Evolutionary conservation across 64 coral and sea anemone species (phyloP).

Genomic region (Astreopora myriophthalma): DNA sequence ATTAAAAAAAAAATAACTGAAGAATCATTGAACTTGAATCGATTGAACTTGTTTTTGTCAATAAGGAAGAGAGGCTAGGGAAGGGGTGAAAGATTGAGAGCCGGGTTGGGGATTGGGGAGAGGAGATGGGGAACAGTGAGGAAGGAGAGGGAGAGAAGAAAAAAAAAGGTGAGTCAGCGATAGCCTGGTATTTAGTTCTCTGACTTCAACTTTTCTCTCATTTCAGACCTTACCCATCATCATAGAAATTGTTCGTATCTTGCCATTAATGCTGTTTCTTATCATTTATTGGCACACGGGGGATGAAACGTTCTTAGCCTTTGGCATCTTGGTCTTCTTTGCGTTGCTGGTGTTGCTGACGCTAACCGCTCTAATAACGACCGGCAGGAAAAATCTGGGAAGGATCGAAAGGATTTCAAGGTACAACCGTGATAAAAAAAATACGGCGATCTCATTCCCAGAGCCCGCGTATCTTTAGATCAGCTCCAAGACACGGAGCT

Average conservation of each 20-base stretch:
- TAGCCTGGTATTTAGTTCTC: not conserved
- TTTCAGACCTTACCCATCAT: slow-evolving; percentile 1
- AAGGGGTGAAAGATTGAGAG: not conserved
- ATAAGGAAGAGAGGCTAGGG: not conserved
- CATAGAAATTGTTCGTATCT: slow-evolving; percentile 4
- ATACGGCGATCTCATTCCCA: not conserved
- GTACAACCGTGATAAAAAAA: not conserved
- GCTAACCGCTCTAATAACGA: not conserved
- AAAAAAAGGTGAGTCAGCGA: not conserved
- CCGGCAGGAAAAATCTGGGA: slow-evolving; percentile 26
- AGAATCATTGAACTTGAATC: too few species aligned
- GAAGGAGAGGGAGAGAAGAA: not conserved
- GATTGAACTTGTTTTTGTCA: too few species aligned
- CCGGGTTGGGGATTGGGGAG: not conserved
- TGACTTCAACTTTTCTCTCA: not conserved
- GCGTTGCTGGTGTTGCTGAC: not conserved
- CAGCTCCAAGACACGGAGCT: too few species aligned
- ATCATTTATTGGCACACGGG: slow-evolving; percentile 1
- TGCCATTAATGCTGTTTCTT: slow-evolving; percentile 2
- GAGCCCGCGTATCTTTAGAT: too few species aligned
- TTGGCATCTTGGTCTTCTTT: slow-evolving; percentile 17
- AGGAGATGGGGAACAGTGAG: not conserved
- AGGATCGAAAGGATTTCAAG: slow-evolving; percentile 15
- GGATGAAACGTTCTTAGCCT: not conserved
- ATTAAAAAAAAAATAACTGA: not conserved